Percentiles rank a stretch among this genome's conserved stretches.
Evolutionary conservation across 2,797 vertebrate species (phyloP).

Genomic region (Hydrophis major): DNA sequence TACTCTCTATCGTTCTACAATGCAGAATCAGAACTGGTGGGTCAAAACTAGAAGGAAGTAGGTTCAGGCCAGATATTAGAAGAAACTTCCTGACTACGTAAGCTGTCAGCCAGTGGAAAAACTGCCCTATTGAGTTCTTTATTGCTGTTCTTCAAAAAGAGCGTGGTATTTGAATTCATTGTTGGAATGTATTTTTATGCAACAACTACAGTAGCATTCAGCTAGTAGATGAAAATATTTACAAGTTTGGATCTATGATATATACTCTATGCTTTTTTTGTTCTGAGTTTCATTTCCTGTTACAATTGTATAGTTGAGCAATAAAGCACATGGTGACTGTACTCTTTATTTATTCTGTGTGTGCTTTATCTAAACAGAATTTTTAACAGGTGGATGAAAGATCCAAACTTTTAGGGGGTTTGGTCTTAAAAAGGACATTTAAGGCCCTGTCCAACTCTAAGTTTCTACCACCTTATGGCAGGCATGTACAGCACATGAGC

Average conservation of each 20-base stretch:
- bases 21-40: background rate
- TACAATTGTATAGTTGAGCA: background rate
- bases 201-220: background rate
- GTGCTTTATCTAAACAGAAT: background rate
- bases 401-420: background rate
- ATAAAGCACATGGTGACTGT: background rate
- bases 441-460: background rate
- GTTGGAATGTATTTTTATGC: background rate
- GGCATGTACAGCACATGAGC: background rate
- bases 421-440: background rate
- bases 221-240: background rate
- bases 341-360: background rate
- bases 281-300: background rate
- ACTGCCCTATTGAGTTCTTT: background rate
- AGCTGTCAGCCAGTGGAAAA: background rate
- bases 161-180: background rate
- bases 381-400: background rate
- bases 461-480: background rate
- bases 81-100: background rate
- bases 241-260: background rate
- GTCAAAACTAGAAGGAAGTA: background rate
- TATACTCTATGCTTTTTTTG: background rate
- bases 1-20: background rate
- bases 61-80: background rate
- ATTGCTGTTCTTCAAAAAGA: background rate